These are phyloP conservation scores for Cynoglossus semilaevis DNA, from an alignment of 2,113 vertebrate species.

Conservation along the genomic window DNA sequence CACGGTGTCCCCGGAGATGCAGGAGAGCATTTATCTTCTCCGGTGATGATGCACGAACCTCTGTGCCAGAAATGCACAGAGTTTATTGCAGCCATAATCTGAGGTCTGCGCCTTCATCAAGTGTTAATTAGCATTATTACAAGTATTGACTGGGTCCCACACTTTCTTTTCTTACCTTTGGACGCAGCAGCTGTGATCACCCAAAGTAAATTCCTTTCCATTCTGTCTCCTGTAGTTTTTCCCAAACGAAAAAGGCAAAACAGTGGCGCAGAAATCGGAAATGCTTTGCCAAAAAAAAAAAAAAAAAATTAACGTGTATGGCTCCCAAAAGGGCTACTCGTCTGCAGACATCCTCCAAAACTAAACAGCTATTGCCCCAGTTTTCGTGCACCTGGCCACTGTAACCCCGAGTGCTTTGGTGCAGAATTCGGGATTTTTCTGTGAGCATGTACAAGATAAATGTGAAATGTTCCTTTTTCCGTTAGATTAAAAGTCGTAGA, in stretches of 20 bases:
- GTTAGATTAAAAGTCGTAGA: conserved; percentile 3
- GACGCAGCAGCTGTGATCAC: conserved; percentile 34
- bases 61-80: conserved; percentile 22
- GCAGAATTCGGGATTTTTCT: neutral
- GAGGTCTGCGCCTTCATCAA: conserved; percentile 2
- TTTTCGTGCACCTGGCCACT: conserved; percentile 49
- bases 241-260: conserved; percentile 8
- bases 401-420: conserved; percentile 25
- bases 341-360: conserved; percentile 59
- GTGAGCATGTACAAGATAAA: too few relatives aligned
- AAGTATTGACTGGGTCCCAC: neutral
- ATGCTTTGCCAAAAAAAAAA: neutral
- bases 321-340: conserved; percentile 37
- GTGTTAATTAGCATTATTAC: too few relatives aligned
- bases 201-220: conserved; percentile 39
- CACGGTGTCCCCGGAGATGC: conserved; percentile 26
- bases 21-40: conserved; percentile 18
- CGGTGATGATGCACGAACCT: conserved; percentile 16
- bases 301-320: conserved; percentile 15
- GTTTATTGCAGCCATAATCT: conserved; percentile 12
- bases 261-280: conserved; percentile 29
- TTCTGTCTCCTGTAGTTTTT: conserved; percentile 13
- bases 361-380: conserved; percentile 57
- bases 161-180: conserved; percentile 52
- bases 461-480: neutral